Percentiles rank a stretch among this genome's conserved stretches.
Evolutionary conservation across 2,797 vertebrate genomes (phyloP).

Genomic region (Tolypeutes matacus): DNA sequence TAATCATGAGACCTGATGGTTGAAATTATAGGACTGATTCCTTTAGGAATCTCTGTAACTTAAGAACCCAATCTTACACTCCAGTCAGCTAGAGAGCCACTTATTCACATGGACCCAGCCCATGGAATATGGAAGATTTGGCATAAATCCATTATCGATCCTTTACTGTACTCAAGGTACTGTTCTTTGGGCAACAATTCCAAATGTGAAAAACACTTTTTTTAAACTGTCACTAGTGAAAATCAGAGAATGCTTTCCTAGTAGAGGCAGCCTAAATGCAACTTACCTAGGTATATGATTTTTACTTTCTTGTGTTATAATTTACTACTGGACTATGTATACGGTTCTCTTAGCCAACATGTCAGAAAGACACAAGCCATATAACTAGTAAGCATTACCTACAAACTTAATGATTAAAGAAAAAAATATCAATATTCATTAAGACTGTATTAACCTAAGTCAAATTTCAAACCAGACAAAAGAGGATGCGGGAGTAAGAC

Average conservation of each 20-base stretch:
- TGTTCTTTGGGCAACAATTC: too few species aligned
- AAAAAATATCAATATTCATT: slow-evolving; percentile 2
- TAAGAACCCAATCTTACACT: slow-evolving; percentile 6
- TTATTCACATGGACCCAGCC: slow-evolving; percentile 36
- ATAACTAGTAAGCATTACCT: slow-evolving; percentile 45
- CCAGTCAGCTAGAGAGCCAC: slow-evolving; percentile 52
- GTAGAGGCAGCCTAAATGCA: slow-evolving; percentile 54
- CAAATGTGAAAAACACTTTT: slow-evolving; percentile 63
- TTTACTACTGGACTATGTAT: slow-evolving; percentile 40
- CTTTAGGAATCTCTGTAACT: not conserved
- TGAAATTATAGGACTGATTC: not conserved
- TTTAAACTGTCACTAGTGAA: slow-evolving; percentile 26
- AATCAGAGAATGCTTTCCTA: slow-evolving; percentile 47
- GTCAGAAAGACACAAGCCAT: slow-evolving; percentile 53
- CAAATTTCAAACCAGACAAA: slow-evolving; percentile 47
- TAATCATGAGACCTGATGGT: slow-evolving; percentile 41
- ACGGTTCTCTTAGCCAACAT: not conserved
- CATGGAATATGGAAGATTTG: slow-evolving; percentile 18
- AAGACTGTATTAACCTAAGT: slow-evolving; percentile 32
- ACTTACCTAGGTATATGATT: not conserved
- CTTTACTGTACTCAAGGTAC: too few species aligned
- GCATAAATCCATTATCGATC: slow-evolving; percentile 11
- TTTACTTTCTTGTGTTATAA: slow-evolving; percentile 10
- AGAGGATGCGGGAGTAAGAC: slow-evolving; percentile 8
- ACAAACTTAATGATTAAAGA: slow-evolving; percentile 53